Evolutionary conservation across 2,113 vertebrate genomes (phyloP).

Genomic region (Notarius lentiginosus): DNA sequence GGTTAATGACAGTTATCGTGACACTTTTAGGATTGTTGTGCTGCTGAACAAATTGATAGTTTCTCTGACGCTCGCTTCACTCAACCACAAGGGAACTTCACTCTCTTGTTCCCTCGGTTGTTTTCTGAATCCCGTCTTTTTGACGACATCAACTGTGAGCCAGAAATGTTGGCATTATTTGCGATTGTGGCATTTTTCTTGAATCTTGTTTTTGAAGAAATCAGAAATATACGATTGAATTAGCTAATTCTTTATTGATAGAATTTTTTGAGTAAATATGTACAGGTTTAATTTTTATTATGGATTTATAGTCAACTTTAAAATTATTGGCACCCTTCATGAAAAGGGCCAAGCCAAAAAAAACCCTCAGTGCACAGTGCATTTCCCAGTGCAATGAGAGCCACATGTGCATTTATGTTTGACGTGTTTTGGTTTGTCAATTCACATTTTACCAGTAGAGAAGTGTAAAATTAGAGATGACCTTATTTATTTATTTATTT

Average conservation of each 20-base stretch:
- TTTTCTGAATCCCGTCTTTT: neutral
- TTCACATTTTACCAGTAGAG: no score
- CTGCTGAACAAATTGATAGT: slow-evolving; percentile 39
- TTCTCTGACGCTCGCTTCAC: slow-evolving; percentile 11
- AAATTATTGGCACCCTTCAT: neutral
- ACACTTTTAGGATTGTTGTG: slow-evolving; percentile 45
- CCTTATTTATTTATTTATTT: no score
- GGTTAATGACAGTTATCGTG: slow-evolving; percentile 51
- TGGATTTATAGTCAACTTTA: neutral
- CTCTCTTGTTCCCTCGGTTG: neutral
- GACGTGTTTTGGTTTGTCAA: no score
- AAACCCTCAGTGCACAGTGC: neutral
- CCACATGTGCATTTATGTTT: no score
- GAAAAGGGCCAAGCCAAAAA: neutral
- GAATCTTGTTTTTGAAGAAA: neutral
- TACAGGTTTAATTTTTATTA: neutral
- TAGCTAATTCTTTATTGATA: neutral
- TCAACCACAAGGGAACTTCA: slow-evolving; percentile 3
- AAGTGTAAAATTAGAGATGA: no score
- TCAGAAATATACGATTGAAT: no score
- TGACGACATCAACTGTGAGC: neutral
- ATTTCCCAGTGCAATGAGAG: neutral
- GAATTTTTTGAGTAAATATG: neutral
- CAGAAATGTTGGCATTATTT: neutral
- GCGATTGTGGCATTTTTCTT: neutral